Base-by-base conservation (phyloP, 2,888 invertebrate genomes). In the Eueremaeus valkanovi region DNA sequence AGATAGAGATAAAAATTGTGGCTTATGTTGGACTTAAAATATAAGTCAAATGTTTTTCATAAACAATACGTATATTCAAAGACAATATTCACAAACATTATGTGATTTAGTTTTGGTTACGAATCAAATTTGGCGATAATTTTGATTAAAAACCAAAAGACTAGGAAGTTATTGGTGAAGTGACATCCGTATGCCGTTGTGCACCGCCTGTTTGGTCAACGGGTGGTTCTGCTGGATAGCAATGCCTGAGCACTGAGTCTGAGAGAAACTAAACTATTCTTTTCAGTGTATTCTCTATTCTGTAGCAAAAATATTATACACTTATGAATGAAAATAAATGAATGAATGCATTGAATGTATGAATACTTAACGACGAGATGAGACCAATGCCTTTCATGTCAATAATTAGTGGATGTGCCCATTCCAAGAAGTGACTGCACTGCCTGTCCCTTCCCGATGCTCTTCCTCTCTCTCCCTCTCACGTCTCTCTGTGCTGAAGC, bases 161-260 rank as follows among this genome's bases (percentile, higher is more conserved):
- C 16, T 6, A 51, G 51, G 51, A 51, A 51, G 51, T 51, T 51
- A 51, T 51, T 51, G 51, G 18, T 18, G 5, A n/a, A 6, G 21
- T 51, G 51, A 51, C 51, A 51, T 51, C 51, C 51, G 51, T 51
- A n/a, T 5, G 51, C 9, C n/a, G 21, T 18, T 9, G 21, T 16
- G 51, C 51, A 51, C 51, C 51, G 51, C 51, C 51, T 51, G 51
- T 51, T 51, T 51, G 51, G 51, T 51, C 51, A 51, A 51, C 51
- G 51, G 51, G 51, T 51, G 51, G 51, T 51, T 51, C 51, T 51
- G 5, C 18, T 11, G 5, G 51, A 51, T 51, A 51, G 51, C 21
- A 51, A 6, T 51, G 51, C 8, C 51, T 36, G 36, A 36, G 36
- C 36, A 11, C 36, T 8, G 6, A 36, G 36, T 5, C 6, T 8